Evolutionary conservation across 2,113 vertebrate genomes (phyloP).

Genomic region (Ondatra zibethicus): DNA sequence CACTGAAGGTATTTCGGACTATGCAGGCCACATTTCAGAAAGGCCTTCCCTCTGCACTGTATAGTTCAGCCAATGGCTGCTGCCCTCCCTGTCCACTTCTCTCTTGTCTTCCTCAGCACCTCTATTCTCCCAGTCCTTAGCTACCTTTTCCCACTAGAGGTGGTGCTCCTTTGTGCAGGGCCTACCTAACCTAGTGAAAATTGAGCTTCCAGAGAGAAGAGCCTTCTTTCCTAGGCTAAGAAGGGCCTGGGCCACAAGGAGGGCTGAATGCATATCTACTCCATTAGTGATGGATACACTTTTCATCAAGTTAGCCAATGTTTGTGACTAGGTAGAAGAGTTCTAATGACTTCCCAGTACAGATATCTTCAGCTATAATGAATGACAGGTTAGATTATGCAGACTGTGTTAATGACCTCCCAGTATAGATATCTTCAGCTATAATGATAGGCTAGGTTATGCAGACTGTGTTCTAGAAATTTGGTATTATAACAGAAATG

Average conservation of each 20-base stretch:
- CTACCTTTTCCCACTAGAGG: background rate
- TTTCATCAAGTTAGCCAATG: background rate
- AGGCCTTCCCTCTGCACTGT: background rate
- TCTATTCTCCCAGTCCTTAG: background rate
- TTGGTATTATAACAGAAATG: background rate
- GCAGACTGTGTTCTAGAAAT: background rate
- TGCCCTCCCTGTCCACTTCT: background rate
- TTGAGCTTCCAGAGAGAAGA: background rate
- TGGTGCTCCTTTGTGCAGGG: background rate
- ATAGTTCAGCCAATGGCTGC: background rate
- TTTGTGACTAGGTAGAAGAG: background rate
- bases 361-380: background rate
- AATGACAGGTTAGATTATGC: background rate
- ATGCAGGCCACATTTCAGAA: background rate
- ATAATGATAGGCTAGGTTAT: background rate
- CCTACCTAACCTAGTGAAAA: background rate
- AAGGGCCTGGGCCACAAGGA: background rate
- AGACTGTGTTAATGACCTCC: background rate
- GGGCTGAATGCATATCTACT: too few species aligned
- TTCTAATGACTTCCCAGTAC: background rate
- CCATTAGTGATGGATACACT: background rate
- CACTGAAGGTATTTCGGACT: background rate
- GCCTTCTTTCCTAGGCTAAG: background rate
- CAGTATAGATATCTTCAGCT: background rate
- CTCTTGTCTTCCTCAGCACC: rapidly evolving